Evolutionary conservation across 2,888 invertebrate species (phyloP), one percentile per base, ranked within the genome.

Genomic region (Luffia ferchaultella): DNA sequence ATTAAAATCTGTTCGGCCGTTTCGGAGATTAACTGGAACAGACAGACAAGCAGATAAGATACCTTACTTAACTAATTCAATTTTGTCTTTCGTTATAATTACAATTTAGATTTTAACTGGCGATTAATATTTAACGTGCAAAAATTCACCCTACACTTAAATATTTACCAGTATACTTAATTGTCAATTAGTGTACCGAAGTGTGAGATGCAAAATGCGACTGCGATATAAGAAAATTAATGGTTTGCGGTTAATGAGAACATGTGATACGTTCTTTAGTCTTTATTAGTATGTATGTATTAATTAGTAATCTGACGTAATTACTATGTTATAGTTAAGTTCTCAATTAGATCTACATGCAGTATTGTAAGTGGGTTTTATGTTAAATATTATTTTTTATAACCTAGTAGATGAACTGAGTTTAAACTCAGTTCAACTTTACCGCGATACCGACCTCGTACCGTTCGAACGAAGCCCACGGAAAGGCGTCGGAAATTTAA

Each of bases 401-500:
- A 30, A 30, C 30, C 12, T 12, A 30, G 3, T 7, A 30, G 12
- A 30, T 30, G 12, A 30, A 30, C 30, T 12, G 30, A 30, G 30
- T 12, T 30, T 30, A 30, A 30, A 30, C 30, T 3, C 30, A 30
- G 5, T 7, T 7, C 3, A 30, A 12, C 30, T 7, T 30, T 30
- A n/a, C n/a, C n/a, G n/a, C n/a, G n/a, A n/a, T n/a, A n/a, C n/a
- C n/a, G 30, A 30, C 30, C 30, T 12, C 30, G 30, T 30, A 30
- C 30, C 30, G 5, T 3, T 30, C 12, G 5, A 3, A 30, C 30
- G 30, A 30, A 30, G 30, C 30, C 30, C 30, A 30, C 30, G 30
- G 30, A 30, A 30, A 49, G 78, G 79, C 82, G 80, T 82, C 82
- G 76, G 78, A 83, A 82, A 83, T 83, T 82, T 83, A 83, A 83